Evolutionary conservation across 1,140 invertebrate genomes (phyloP).

Genomic region (Zaprionus ghesquierei): DNA sequence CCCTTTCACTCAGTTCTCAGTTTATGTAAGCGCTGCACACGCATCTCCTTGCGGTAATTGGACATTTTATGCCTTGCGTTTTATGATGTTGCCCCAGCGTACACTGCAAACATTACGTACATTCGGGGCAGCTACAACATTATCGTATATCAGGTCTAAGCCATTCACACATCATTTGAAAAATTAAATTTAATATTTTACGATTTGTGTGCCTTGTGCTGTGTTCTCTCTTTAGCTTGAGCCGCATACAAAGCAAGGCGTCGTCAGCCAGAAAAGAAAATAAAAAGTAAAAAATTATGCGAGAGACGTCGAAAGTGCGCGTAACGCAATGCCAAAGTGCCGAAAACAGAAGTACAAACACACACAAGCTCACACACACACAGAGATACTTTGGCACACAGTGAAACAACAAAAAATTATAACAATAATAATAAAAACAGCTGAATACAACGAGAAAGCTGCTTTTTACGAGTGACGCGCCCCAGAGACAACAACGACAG

Average conservation of each 20-base stretch:
- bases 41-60: conserved; percentile 24
- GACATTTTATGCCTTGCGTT: conserved; percentile 40
- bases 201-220: conserved; percentile 60
- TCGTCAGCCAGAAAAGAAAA: conserved; percentile 52
- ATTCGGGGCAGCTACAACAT: conserved; percentile 36
- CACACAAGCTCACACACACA: conserved; percentile 7
- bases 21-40: background rate
- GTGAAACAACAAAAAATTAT: conserved; percentile 57
- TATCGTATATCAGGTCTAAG: conserved; percentile 77
- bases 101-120: conserved; percentile 47
- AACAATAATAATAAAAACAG: conserved; percentile 78
- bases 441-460: conserved; percentile 53
- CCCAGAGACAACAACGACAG: conserved; percentile 46
- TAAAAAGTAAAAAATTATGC: conserved; percentile 68
- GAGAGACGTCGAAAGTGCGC: conserved; percentile 47
- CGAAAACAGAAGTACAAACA: conserved; percentile 49
- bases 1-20: background rate
- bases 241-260: conserved; percentile 42
- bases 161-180: conserved; percentile 79
- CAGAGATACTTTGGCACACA: too few species aligned
- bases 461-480: conserved; percentile 60
- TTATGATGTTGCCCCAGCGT: conserved; percentile 32
- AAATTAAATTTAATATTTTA: conserved; percentile 82
- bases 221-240: conserved; percentile 11
- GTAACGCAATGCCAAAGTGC: conserved; percentile 71